Evolutionary conservation across 1,140 invertebrate species (phyloP).

Genomic region (Anastrepha obliqua): DNA sequence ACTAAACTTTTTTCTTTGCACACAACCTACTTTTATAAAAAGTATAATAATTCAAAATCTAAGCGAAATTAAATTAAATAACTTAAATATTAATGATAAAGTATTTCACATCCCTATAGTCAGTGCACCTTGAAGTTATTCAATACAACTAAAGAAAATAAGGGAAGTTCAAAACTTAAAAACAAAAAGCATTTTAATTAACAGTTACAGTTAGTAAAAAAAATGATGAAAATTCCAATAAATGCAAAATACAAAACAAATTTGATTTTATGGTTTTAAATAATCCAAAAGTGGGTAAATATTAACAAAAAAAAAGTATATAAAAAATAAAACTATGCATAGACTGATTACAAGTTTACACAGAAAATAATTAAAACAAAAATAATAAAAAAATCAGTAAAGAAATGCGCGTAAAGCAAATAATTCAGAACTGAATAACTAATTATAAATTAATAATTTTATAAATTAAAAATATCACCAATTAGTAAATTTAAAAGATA

Average conservation of each 20-base stretch:
- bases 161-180: not conserved
- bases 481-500: not conserved
- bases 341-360: conserved; percentile 43
- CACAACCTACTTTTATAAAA: not conserved
- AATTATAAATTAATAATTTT: not conserved
- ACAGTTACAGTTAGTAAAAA: not conserved
- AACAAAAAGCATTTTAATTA: conserved; percentile 11
- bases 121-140: conserved; percentile 24
- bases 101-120: conserved; percentile 1
- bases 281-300: not conserved
- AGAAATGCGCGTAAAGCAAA: not conserved
- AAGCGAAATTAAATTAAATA: not conserved
- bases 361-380: not conserved
- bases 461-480: not conserved
- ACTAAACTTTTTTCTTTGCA: not conserved
- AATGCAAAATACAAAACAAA: not conserved
- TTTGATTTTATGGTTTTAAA: not conserved
- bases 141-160: not conserved
- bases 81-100: not conserved
- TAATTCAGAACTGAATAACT: not conserved
- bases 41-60: not conserved
- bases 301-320: not conserved
- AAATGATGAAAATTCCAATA: not conserved
- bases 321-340: conserved; percentile 4
- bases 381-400: not conserved